A percentile compares a stretch with the other conserved stretches of the same genome.
Conservation (phyloP, 2,797 vertebrate species). For the Ctenochaetus hawaiiensis region DNA sequence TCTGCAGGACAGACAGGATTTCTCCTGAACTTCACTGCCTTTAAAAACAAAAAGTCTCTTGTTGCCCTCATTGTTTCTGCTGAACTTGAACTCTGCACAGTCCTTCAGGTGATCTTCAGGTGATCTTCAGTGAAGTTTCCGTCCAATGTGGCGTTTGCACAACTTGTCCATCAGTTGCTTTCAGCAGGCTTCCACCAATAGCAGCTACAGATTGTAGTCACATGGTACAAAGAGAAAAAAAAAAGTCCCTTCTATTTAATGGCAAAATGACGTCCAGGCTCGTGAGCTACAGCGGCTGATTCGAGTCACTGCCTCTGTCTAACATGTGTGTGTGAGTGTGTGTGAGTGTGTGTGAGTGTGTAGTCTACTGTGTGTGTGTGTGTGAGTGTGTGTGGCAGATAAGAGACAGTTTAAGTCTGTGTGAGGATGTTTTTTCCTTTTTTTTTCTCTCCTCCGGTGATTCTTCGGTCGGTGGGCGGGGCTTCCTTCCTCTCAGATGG, state of each 20-base stretch:
- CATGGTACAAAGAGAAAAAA: slow-evolving; percentile 18
- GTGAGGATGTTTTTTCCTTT: slow-evolving; percentile 17
- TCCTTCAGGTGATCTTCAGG: slow-evolving; percentile 8
- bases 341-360: not conserved
- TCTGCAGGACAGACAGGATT: too few species aligned
- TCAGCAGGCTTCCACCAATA: slow-evolving; percentile 36
- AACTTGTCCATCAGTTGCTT: slow-evolving; percentile 23
- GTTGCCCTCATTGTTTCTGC: too few species aligned
- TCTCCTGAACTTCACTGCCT: too few species aligned
- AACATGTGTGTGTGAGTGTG: slow-evolving; percentile 12
- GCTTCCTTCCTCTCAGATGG: slow-evolving; percentile 83
- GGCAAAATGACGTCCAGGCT: slow-evolving; percentile 13
- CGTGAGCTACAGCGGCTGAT: slow-evolving; percentile 4
- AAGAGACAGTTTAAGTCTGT: slow-evolving; percentile 24
- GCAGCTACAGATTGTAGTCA: slow-evolving; percentile 30
- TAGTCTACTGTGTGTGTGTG: slow-evolving; percentile 24
- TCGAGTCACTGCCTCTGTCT: slow-evolving; percentile 26
- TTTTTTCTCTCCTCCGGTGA: too few species aligned
- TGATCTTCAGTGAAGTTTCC: slow-evolving; percentile 1
- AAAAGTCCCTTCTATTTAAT: slow-evolving; percentile 15
- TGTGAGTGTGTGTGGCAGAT: slow-evolving; percentile 28
- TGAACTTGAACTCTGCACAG: too few species aligned
- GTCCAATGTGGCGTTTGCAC: slow-evolving; percentile 9
- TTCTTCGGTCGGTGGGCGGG: not conserved
- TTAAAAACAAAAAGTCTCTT: too few species aligned